Base-by-base conservation (phyloP, 1,140 invertebrate species). In the Aphaenogaster floridana region DNA sequence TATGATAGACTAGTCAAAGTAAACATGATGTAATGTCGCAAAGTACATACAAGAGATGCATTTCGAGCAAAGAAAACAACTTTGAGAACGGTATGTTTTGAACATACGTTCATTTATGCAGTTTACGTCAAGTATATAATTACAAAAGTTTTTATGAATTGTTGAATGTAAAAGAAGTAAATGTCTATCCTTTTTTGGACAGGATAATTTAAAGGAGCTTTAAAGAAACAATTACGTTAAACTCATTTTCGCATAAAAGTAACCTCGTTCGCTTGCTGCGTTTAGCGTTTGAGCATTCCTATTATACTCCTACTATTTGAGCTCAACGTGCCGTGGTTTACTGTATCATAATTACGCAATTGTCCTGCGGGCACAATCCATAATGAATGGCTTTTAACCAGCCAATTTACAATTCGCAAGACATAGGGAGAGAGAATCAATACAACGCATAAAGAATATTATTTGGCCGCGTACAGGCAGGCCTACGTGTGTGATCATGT, bases 371-470 rank as follows among this genome's bases (percentile, higher is more conserved):
- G 69, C 68, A 74, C 52, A n/a, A 83, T 61, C 13, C 21, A 21
- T 68, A 74, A 81, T 57, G 64, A 15, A 83, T 72, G 52, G 79
- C 68, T 83, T 66, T 89, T 74, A 89, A 77, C 74, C 36, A 59
- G 21, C 52, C 42, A 90, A 83, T 42, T 72, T 77, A 48, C 63
- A 63, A 81, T 83, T 86, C 72, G 69, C 88, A 39, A 71, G 61
- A 61, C 54, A 57, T 5, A 57, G n/a, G 1, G 11, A 42, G 45
- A 9, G n/a, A 52, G 48, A 64, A 34, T 8, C 36, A 85, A 59
- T n/a, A 66, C 8, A 11, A 39, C 13, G 15, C 68, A 34, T 77
- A 90, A 90, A 90, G 83, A 90, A 89, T 90, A 76, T 89, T 89
- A 89, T 89, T 83, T 52, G 39, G 9, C 28, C 8, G 45, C 28